Evolutionary conservation across 2,888 invertebrate species (phyloP).

Genomic region (Apoderus coryli): DNA sequence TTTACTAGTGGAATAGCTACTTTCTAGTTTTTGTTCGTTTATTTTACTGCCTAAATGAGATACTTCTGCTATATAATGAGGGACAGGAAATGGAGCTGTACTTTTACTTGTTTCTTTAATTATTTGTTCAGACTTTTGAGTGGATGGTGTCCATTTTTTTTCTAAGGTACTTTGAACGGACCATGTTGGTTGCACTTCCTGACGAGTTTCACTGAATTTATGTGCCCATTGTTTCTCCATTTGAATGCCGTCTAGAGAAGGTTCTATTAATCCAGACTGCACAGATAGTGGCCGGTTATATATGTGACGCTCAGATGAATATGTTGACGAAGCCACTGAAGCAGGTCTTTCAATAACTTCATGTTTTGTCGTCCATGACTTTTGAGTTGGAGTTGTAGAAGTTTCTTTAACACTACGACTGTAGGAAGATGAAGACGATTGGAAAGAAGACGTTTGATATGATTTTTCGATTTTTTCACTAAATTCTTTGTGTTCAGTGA

Average conservation of each 20-base stretch:
- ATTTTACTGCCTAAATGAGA: constrained; percentile 28
- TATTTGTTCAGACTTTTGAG: constrained; percentile 20
- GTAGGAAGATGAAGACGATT: constrained; percentile 20
- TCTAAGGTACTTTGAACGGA: constrained; percentile 29
- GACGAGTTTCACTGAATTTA: constrained; percentile 32
- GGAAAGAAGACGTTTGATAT: constrained; percentile 18
- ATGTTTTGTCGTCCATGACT: constrained; percentile 37
- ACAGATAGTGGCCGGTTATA: constrained; percentile 22
- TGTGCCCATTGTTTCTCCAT: constrained; percentile 57
- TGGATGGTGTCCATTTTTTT: constrained; percentile 28
- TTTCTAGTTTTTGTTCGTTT: constrained; percentile 24
- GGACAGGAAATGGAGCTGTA: constrained; percentile 18
- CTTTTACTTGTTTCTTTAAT: constrained; percentile 21
- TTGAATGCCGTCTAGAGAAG: constrained; percentile 47
- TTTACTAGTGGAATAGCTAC: constrained; percentile 18
- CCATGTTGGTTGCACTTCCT: constrained; percentile 27
- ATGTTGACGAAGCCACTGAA: constrained; percentile 19
- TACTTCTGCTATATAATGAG: constrained; percentile 32
- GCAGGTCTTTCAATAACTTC: constrained; percentile 19
- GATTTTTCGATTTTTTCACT: constrained; percentile 22
- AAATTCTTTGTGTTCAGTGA: constrained; percentile 14
- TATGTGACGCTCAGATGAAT: constrained; percentile 18
- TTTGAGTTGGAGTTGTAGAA: constrained; percentile 28
- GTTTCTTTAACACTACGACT: constrained; percentile 29
- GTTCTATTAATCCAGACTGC: constrained; percentile 18